These are phyloP conservation scores for Zhuqinia jingwanae DNA, from an alignment of 2,888 invertebrate species.

Conservation along the genomic window DNA sequence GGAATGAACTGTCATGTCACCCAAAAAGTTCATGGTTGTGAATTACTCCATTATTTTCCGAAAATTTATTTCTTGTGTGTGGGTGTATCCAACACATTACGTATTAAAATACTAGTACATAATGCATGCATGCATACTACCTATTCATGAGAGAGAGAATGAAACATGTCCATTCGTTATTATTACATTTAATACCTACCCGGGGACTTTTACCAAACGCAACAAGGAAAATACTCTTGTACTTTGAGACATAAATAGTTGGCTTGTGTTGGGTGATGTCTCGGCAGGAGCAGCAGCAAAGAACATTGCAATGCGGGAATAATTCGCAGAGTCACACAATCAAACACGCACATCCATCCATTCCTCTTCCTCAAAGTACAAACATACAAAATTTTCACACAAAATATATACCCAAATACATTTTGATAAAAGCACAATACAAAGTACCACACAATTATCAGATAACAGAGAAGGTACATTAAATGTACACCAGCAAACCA, in stretches of 20 bases:
- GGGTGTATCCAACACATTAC: neutral
- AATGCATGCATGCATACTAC: too few species aligned
- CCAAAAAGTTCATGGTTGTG: constrained; percentile 24
- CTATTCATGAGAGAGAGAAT: too few species aligned
- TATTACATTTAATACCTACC: constrained; percentile 22
- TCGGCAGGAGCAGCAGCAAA: too few species aligned
- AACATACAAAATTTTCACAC: neutral
- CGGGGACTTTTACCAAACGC: too few species aligned
- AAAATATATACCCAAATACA: neutral
- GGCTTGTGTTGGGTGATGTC: too few species aligned
- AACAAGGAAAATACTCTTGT: neutral
- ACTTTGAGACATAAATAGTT: too few species aligned
- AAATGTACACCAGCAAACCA: neutral
- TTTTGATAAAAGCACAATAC: neutral
- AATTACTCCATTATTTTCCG: constrained; percentile 1
- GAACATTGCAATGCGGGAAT: too few species aligned
- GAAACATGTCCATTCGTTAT: too few species aligned
- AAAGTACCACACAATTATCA: neutral
- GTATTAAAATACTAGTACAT: neutral
- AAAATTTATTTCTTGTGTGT: constrained; percentile 29
- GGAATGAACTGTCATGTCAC: constrained; percentile 52
- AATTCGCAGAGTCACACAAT: neutral
- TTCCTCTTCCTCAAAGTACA: neutral
- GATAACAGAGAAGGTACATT: neutral
- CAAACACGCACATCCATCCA: constrained; percentile 44